phyloP scores from a whole-genome alignment of 2,113 vertebrate genomes.

The Phycodurus eques region DNA sequence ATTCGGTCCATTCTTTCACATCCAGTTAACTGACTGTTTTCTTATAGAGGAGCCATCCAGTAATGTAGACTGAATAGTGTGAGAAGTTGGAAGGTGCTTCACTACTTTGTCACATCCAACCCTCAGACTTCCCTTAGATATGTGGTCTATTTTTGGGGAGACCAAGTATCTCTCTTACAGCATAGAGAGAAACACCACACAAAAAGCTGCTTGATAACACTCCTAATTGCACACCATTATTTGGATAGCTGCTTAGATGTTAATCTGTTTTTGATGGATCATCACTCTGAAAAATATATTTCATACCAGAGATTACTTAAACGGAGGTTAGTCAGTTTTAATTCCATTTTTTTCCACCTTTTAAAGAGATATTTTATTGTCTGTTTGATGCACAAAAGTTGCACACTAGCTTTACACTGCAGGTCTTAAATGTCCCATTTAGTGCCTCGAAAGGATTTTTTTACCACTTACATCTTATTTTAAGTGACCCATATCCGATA shows the following conservation, averaged over 20 bases:
- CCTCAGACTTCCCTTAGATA: neutral
- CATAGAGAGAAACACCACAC: neutral
- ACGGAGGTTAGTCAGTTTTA: neutral
- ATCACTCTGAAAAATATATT: neutral
- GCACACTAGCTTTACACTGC: neutral
- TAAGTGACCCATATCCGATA: neutral
- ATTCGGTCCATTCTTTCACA: conserved; percentile 16
- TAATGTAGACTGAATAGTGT: neutral
- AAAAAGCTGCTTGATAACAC: neutral
- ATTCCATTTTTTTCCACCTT: neutral
- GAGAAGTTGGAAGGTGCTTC: neutral
- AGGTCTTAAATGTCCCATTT: neutral
- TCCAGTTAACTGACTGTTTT: too few species aligned
- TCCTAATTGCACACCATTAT: neutral
- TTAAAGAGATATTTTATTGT: neutral
- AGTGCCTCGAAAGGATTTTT: neutral
- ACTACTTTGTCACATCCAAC: neutral
- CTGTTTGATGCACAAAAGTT: neutral
- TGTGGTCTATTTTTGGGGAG: neutral
- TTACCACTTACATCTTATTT: neutral
- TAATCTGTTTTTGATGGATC: neutral
- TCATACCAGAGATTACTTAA: neutral
- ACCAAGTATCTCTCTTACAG: neutral
- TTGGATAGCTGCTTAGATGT: neutral
- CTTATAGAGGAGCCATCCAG: neutral